Base-by-base conservation (phyloP, 2,888 invertebrate genomes). In the Eurytoma adleriae region DNA sequence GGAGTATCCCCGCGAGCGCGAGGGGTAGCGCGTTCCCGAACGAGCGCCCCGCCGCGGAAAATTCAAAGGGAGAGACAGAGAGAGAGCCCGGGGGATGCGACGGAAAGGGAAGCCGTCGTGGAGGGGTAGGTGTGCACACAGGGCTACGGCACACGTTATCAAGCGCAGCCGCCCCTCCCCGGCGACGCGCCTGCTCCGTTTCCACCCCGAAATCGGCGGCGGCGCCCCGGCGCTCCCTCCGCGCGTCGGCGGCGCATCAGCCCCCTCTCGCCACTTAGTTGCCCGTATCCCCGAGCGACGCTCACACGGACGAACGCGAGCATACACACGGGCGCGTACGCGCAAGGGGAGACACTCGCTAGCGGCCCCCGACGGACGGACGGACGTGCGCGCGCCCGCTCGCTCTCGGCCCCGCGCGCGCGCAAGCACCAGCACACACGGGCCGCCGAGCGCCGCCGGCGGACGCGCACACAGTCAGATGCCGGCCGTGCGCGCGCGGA, bases 401-500 rank as follows among this genome's bases (percentile, higher is more conserved):
- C 40, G 10, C 40, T 13, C 54, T 50, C 12, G 50, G 14, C 50
- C 12, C 59, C 18, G 56, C 56, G 52, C 68, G 40, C 52, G 24
- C 48, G 27, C 66, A 56, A 50, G 61, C 68, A 68, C n/a, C 69
- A 16, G 70, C 67, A 85, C 24, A 24, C 24, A 24, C 24, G 24
- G 24, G 24, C 86, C 84, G 84, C 81, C 80, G 85, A 85, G 83
- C 84, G 84, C 86, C 86, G 86, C 85, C 86, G 86, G 87, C 87
- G 85, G 85, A 86, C 84, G 84, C 78, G 68, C 79, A 76, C 82
- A 86, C 89, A 89, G 89, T 89, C 89, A 85, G 87, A 87, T 87
- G 87, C 86, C 85, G 86, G 86, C 87, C 87, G 89, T 86, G 89
- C 86, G 85, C 86, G 86, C 85, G 50, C 73, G 57, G 56, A 62